These are phyloP conservation scores for Drosophila ironensis DNA, from an alignment of 1,140 invertebrate species.

Conservation along the genomic window DNA sequence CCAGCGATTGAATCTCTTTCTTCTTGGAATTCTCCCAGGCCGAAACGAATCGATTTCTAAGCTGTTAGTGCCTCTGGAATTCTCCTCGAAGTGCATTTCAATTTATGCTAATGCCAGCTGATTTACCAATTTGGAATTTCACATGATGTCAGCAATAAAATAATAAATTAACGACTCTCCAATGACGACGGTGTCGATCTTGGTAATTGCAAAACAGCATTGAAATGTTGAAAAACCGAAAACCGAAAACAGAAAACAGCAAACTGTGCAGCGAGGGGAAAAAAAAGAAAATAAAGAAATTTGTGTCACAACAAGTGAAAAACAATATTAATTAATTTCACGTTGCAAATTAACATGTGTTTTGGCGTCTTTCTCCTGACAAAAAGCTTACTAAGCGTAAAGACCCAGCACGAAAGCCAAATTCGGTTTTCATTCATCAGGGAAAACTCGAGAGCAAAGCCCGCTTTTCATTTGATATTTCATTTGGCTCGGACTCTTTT, in stretches of 20 bases:
- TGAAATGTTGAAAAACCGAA: too few relatives aligned
- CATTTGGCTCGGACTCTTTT: constrained; percentile 9
- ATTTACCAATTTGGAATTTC: constrained; percentile 62
- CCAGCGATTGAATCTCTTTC: neutral
- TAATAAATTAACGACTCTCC: constrained; percentile 38
- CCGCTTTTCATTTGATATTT: constrained; percentile 60
- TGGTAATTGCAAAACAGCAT: too few relatives aligned
- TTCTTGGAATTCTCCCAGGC: constrained; percentile 22
- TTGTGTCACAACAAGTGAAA: constrained; percentile 46
- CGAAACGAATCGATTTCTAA: constrained; percentile 21
- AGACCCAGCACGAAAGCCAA: constrained; percentile 53
- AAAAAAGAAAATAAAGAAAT: constrained; percentile 42
- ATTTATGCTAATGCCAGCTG: constrained; percentile 60
- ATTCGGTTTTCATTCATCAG: constrained; percentile 53
- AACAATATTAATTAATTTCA: constrained; percentile 23
- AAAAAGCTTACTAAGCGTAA: constrained; percentile 74
- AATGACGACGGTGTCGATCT: constrained; percentile 25
- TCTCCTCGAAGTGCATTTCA: constrained; percentile 46
- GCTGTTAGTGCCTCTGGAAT: neutral
- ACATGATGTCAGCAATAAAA: constrained; percentile 71
- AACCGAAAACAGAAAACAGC: too few relatives aligned
- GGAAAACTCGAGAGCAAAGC: too few relatives aligned
- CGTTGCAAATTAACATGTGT: constrained; percentile 67
- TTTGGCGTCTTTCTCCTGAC: constrained; percentile 39
- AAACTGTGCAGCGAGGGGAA: neutral